Conservation (phyloP, 1,140 invertebrate genomes). For the Ditylenchus dipsaci region DNA sequence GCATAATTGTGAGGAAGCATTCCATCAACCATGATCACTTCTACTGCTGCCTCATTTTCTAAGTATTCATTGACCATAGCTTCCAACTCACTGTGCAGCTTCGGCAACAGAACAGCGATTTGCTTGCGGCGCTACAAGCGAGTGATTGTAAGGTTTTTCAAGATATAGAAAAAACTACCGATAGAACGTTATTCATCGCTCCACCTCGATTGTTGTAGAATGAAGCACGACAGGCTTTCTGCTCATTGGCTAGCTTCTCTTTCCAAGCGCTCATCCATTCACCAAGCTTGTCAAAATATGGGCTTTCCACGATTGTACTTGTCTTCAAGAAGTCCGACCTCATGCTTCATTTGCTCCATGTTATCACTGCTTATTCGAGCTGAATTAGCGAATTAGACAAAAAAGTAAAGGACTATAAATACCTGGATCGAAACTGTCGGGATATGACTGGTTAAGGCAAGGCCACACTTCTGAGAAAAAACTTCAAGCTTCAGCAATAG, state of each 20-base stretch:
- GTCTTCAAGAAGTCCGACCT: not conserved
- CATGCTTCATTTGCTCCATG: conserved; percentile 12
- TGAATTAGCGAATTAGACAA: not conserved
- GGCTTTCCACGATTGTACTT: conserved; percentile 8
- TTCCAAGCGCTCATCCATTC: conserved; percentile 23
- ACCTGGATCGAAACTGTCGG: conserved; percentile 9
- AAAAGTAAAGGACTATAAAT: not conserved
- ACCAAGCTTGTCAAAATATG: conserved; percentile 12
- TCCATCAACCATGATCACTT: conserved; percentile 17
- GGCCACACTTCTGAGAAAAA: not conserved
- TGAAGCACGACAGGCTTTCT: conserved; percentile 17
- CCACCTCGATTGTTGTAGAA: conserved; percentile 24
- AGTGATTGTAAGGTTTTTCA: not conserved
- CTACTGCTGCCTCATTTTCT: not conserved
- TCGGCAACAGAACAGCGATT: conserved; percentile 12
- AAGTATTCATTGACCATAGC: not conserved
- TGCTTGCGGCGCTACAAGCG: conserved; percentile 9
- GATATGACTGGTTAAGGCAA: not conserved
- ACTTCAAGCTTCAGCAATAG: not conserved
- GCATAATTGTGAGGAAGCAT: conserved; percentile 10
- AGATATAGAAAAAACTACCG: conserved; percentile 2
- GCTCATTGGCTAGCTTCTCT: conserved; percentile 15
- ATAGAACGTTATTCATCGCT: conserved; percentile 6
- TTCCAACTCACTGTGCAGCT: conserved; percentile 9
- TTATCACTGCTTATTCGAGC: not conserved